These are phyloP conservation scores for Heliconius erato DNA, from an alignment of 2,888 invertebrate species.

Conservation along the genomic window DNA sequence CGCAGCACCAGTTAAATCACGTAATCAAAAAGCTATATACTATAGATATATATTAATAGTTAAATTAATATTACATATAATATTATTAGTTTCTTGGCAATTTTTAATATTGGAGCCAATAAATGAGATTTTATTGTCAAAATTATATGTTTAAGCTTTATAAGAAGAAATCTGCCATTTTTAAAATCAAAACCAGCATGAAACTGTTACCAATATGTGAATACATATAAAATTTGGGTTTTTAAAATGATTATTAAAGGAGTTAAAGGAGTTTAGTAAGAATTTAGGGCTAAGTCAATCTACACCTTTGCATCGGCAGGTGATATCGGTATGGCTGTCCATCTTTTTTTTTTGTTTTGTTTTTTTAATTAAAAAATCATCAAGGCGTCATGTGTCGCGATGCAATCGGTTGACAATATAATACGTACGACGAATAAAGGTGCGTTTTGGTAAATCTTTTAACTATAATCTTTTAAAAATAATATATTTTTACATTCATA, in stretches of 20 bases:
- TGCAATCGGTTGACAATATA: conserved; percentile 64
- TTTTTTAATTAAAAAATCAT: conserved; percentile 70
- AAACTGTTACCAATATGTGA: no score
- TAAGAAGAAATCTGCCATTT: no score
- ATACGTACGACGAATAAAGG: conserved; percentile 40
- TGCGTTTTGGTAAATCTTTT: conserved; percentile 33
- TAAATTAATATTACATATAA: no score
- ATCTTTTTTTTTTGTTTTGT: conserved; percentile 69
- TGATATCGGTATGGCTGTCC: conserved; percentile 65
- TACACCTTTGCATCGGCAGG: conserved; percentile 82
- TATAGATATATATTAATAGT: no score
- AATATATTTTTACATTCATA: no score
- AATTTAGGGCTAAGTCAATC: conserved; percentile 78
- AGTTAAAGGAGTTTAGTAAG: conserved; percentile 57
- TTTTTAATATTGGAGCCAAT: no score
- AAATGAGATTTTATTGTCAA: no score
- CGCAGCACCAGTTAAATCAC: no score
- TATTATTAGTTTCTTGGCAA: no score
- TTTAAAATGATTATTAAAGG: conserved; percentile 62
- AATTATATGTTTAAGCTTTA: no score
- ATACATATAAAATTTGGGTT: conserved; percentile 27
- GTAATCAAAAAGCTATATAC: no score
- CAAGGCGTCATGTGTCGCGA: conserved; percentile 77
- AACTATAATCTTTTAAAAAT: background rate
- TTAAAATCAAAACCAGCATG: no score